phyloP scores from a whole-genome alignment of 1,140 invertebrate species.

The Lithobius niger region DNA sequence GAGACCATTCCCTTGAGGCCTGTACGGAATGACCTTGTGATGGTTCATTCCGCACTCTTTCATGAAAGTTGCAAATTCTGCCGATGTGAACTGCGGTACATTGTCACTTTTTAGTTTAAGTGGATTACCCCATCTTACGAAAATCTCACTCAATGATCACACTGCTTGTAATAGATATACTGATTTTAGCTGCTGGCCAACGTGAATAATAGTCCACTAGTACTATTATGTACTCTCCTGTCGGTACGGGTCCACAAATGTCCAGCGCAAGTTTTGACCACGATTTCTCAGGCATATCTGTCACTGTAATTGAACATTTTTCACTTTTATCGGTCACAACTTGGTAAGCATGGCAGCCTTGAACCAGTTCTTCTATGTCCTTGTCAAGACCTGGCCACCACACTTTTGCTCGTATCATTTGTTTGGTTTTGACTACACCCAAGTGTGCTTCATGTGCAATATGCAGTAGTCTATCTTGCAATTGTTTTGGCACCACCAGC shows the following conservation, averaged over 20 bases:
- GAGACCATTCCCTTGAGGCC: not conserved
- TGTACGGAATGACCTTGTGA: conserved; percentile 5
- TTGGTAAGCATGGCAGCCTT: no score
- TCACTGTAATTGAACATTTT: no score
- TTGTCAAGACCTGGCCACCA: conserved; percentile 24
- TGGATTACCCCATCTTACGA: conserved; percentile 16
- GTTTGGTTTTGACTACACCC: conserved; percentile 25
- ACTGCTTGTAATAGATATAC: conserved; percentile 14
- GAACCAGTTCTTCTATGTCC: not conserved
- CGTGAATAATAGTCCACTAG: no score
- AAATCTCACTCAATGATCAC: no score
- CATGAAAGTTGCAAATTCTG: conserved; percentile 14
- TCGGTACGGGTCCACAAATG: no score
- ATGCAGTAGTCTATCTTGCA: conserved; percentile 18
- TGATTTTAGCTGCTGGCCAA: conserved; percentile 20
- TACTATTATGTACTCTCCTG: no score
- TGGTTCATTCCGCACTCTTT: conserved; percentile 14
- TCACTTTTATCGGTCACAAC: no score
- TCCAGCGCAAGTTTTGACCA: no score
- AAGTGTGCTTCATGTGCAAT: conserved; percentile 26
- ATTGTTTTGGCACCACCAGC: not conserved
- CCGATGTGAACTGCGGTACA: conserved; percentile 15
- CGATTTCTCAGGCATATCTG: conserved; percentile 14
- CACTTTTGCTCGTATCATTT: conserved; percentile 25
- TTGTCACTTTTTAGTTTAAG: conserved; percentile 16